Evolutionary conservation across 2,888 invertebrate species (phyloP).

Genomic region (Gryllus longicercus): DNA sequence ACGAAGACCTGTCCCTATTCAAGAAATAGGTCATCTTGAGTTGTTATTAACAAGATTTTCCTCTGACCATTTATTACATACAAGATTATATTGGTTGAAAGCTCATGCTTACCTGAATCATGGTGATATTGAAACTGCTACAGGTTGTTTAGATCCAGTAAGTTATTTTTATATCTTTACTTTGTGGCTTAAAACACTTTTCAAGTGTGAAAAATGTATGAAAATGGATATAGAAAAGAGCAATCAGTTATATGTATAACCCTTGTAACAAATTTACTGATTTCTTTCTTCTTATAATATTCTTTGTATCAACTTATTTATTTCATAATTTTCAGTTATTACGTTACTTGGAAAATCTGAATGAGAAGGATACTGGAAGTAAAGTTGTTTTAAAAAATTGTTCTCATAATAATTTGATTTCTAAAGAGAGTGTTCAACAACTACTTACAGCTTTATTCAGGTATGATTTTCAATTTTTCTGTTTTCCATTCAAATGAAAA

Average conservation of each 20-base stretch:
- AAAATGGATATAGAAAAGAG: no score
- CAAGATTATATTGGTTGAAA: constrained; percentile 56
- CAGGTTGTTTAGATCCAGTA: constrained; percentile 52
- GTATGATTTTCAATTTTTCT: constrained; percentile 40
- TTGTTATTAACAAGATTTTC: constrained; percentile 58
- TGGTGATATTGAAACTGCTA: constrained; percentile 52
- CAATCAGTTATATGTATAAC: no score
- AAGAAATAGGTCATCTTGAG: constrained; percentile 37
- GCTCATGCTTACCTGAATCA: constrained; percentile 54
- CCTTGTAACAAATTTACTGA: no score
- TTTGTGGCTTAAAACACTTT: not conserved
- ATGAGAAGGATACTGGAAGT: constrained; percentile 39
- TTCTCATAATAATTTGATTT: constrained; percentile 52
- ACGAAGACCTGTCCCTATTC: not conserved
- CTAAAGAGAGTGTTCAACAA: constrained; percentile 49
- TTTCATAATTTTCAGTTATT: no score
- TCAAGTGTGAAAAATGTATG: not conserved
- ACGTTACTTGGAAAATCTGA: no score
- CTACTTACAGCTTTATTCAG: constrained; percentile 54
- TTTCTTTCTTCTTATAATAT: no score
- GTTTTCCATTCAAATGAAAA: no score
- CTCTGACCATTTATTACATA: constrained; percentile 50
- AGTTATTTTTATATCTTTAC: constrained; percentile 31
- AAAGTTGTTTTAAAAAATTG: constrained; percentile 53
- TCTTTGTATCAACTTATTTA: no score